Percentiles rank a stretch among this genome's conserved stretches.
Conservation (phyloP, 1,140 invertebrate species). For the Homalodisca vitripennis region DNA sequence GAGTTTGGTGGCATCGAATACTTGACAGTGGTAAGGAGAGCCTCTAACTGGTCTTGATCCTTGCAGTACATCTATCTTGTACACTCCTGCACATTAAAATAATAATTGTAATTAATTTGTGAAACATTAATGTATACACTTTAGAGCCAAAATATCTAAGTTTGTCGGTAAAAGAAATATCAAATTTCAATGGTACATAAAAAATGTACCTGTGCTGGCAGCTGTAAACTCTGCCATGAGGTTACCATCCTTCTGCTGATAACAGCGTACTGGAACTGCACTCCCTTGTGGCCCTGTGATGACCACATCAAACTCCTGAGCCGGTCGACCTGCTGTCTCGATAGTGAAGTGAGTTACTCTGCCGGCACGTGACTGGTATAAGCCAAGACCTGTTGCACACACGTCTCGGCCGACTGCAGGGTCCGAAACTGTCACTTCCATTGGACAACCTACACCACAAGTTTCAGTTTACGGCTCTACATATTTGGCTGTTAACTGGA, state of each 20-base stretch:
- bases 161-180: too few species aligned
- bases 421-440: constrained; percentile 54
- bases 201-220: constrained; percentile 67
- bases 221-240: constrained; percentile 91
- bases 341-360: constrained; percentile 85
- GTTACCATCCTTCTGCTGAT: constrained; percentile 93
- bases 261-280: constrained; percentile 90
- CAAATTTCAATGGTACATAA: too few species aligned
- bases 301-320: constrained; percentile 88
- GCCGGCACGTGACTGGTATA: constrained; percentile 79
- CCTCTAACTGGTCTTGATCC: constrained; percentile 88
- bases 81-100: constrained; percentile 56
- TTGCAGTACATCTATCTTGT: constrained; percentile 87
- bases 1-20: constrained; percentile 85
- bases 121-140: too few species aligned
- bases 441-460: constrained; percentile 49
- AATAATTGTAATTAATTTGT: too few species aligned
- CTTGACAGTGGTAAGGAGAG: constrained; percentile 94
- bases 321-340: constrained; percentile 79
- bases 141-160: too few species aligned
- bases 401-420: constrained; percentile 70
- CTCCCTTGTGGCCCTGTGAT: constrained; percentile 84
- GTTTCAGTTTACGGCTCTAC: too few species aligned
- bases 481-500: too few species aligned
- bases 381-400: constrained; percentile 71